A percentile compares a stretch with the other conserved stretches of the same genome.
Evolutionary conservation across 1,140 invertebrate genomes (phyloP).

Genomic region (Heliconius hermathena): DNA sequence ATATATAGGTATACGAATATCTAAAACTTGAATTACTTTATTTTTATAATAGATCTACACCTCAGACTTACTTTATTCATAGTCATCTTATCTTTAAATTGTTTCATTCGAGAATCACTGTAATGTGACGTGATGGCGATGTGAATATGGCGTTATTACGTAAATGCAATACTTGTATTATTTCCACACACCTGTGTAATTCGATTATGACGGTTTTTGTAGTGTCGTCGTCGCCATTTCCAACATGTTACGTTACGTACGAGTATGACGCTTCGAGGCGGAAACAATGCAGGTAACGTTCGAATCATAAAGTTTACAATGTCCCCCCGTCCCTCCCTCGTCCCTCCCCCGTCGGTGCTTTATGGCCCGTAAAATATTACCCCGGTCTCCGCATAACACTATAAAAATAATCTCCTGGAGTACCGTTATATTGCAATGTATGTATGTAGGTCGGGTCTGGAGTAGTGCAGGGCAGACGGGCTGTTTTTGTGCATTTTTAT

Average conservation of each 20-base stretch:
- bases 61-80: too few species aligned
- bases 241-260: not conserved
- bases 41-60: too few species aligned
- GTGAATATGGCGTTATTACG: not conserved
- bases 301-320: slow-evolving; percentile 52
- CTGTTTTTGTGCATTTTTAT: not conserved
- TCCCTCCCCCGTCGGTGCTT: slow-evolving; percentile 39
- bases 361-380: slow-evolving; percentile 66
- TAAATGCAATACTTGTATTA: slow-evolving; percentile 13
- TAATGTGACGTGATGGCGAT: not conserved
- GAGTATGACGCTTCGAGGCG: slow-evolving; percentile 2
- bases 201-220: slow-evolving; percentile 11
- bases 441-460: slow-evolving; percentile 15
- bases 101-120: not conserved
- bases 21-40: too few species aligned
- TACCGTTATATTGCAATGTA: slow-evolving; percentile 24
- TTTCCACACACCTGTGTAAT: slow-evolving; percentile 10
- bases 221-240: slow-evolving; percentile 3
- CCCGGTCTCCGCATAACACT: slow-evolving; percentile 36
- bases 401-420: slow-evolving; percentile 45
- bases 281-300: slow-evolving; percentile 47
- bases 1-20: too few species aligned
- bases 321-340: slow-evolving; percentile 23
- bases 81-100: not conserved
- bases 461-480: not conserved